Evolutionary conservation across 2,113 vertebrate genomes (phyloP).

Genomic region (Zosterops borbonicus): DNA sequence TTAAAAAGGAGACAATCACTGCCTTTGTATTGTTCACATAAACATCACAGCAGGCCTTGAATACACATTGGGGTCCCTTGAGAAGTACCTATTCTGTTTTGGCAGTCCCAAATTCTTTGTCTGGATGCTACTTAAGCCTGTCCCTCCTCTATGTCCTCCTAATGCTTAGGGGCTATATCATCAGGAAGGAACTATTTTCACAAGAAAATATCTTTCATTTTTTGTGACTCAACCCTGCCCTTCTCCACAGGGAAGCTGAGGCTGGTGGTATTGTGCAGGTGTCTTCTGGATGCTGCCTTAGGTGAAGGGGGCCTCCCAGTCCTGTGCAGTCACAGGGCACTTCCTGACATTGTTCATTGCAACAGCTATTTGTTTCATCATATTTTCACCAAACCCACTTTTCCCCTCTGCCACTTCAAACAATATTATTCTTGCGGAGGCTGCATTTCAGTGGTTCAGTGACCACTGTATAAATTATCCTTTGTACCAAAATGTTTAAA

Average conservation of each 20-base stretch:
- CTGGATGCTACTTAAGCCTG: not conserved
- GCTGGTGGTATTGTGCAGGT: not conserved
- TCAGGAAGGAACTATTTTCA: not conserved
- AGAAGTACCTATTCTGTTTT: not conserved
- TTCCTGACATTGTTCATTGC: not conserved
- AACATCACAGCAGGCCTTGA: not conserved
- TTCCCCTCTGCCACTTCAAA: not conserved
- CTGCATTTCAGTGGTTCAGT: not conserved
- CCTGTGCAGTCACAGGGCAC: not conserved
- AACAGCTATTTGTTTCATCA: not conserved
- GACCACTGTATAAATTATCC: not conserved
- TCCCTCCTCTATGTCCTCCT: not conserved
- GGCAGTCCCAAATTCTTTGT: not conserved
- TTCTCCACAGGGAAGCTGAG: not conserved
- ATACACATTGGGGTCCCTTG: not conserved
- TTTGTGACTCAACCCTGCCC: not conserved
- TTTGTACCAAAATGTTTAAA: constrained; percentile 3
- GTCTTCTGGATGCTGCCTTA: not conserved
- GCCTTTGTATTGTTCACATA: not conserved
- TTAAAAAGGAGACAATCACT: not conserved
- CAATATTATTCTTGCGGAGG: not conserved
- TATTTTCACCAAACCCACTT: not conserved
- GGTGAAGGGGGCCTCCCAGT: not conserved
- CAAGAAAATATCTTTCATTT: not conserved
- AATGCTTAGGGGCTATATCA: not conserved